Evolutionary conservation across 1,140 invertebrate species (phyloP).

Genomic region (Pseudoatta argentina): DNA sequence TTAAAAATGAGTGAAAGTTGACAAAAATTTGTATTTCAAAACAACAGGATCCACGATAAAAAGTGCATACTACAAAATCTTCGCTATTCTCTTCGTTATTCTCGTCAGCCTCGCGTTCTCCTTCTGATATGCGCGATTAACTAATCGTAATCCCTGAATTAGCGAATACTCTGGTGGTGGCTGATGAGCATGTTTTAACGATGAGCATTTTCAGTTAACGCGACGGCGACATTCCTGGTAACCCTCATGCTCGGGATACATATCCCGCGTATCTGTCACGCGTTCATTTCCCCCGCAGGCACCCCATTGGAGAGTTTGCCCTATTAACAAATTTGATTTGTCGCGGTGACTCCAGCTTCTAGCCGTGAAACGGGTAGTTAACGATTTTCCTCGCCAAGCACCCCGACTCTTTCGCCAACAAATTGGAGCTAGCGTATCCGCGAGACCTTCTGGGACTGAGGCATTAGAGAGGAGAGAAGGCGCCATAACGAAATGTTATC

Average conservation of each 20-base stretch:
- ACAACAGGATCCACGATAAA: neutral
- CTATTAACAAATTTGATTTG: conserved; percentile 75
- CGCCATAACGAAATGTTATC: conserved; percentile 13
- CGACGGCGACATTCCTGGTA: conserved; percentile 42
- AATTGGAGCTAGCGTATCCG: conserved; percentile 28
- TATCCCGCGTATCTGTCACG: conserved; percentile 27
- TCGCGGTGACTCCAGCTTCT: conserved; percentile 52
- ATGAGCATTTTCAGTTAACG: conserved; percentile 35
- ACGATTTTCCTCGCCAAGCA: conserved; percentile 41
- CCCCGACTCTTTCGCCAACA: neutral
- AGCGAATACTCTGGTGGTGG: conserved; percentile 15
- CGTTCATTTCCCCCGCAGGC: conserved; percentile 33
- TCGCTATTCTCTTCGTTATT: neutral
- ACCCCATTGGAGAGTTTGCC: neutral
- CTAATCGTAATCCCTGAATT: conserved; percentile 12
- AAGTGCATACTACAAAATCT: neutral
- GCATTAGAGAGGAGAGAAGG: no score
- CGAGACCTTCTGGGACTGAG: neutral
- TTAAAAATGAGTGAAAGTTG: neutral
- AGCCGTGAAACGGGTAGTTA: conserved; percentile 35
- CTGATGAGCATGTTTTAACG: conserved; percentile 54
- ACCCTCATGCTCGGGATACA: conserved; percentile 25
- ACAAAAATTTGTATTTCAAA: neutral
- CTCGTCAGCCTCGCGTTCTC: conserved; percentile 27
- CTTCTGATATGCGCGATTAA: neutral